Conservation (phyloP, 2,888 invertebrate species). For the Eulithis testata region DNA sequence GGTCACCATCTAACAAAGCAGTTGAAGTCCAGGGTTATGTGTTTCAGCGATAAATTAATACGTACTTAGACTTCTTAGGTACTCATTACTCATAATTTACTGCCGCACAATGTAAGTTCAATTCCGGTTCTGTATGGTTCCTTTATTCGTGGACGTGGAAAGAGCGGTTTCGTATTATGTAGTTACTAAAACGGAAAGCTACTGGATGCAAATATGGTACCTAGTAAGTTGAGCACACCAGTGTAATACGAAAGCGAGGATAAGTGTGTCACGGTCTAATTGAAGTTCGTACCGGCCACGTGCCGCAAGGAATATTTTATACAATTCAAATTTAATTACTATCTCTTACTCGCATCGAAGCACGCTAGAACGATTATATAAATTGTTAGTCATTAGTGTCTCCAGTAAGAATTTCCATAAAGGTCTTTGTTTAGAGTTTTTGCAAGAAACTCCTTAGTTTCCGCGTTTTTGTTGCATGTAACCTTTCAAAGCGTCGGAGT, state of each 20-base stretch:
- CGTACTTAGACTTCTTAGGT: slow-evolving; percentile 3
- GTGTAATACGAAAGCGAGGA: slow-evolving; percentile 70
- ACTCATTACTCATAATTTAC: slow-evolving; percentile 11
- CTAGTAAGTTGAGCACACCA: slow-evolving; percentile 43
- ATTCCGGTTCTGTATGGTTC: slow-evolving; percentile 4
- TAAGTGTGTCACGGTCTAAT: slow-evolving; percentile 78
- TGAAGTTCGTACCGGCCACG: slow-evolving; percentile 67
- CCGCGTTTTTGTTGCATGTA: slow-evolving; percentile 34
- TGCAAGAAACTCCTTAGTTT: slow-evolving; percentile 30
- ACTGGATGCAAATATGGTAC: slow-evolving; percentile 36
- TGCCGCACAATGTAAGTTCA: slow-evolving; percentile 8
- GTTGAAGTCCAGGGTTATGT: slow-evolving; percentile 17
- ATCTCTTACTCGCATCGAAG: slow-evolving; percentile 27
- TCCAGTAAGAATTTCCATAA: slow-evolving; percentile 27
- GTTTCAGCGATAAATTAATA: slow-evolving; percentile 8
- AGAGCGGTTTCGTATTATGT: slow-evolving; percentile 22
- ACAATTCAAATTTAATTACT: slow-evolving; percentile 51
- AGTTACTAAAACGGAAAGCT: slow-evolving; percentile 33
- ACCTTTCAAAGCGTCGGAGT: background rate
- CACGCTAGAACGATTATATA: slow-evolving; percentile 33
- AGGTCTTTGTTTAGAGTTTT: slow-evolving; percentile 37
- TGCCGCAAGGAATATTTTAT: slow-evolving; percentile 54
- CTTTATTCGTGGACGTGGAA: background rate
- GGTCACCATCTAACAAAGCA: slow-evolving; percentile 25
- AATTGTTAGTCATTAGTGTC: slow-evolving; percentile 24